phyloP scores from a whole-genome alignment of 2,113 vertebrate species.

The Nymphicus hollandicus region DNA sequence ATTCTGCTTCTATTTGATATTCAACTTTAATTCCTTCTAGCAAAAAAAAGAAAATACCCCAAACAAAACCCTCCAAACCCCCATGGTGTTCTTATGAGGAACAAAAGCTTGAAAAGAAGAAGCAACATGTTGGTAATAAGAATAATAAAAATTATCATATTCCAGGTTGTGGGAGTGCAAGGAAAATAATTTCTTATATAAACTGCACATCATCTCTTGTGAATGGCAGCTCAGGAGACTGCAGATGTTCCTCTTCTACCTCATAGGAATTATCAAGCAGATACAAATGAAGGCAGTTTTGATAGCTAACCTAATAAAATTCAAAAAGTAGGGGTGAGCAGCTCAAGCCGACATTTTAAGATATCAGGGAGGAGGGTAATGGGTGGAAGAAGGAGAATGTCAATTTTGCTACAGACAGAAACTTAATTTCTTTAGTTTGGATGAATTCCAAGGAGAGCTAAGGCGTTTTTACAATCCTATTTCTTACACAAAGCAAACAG shows the following conservation, averaged over 20 bases:
- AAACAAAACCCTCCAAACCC: background rate
- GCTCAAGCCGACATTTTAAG: background rate
- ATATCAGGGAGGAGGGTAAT: background rate
- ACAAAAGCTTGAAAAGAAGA: background rate
- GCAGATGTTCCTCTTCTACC: background rate
- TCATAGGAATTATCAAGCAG: background rate
- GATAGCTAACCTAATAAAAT: conserved; percentile 26
- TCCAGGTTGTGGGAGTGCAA: background rate
- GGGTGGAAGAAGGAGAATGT: background rate
- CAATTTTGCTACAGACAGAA: background rate
- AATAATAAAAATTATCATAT: background rate
- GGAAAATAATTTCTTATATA: background rate
- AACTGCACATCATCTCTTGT: background rate
- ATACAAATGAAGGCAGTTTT: conserved; percentile 21
- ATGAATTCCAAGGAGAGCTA: background rate
- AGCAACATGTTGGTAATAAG: background rate
- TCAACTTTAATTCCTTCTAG: background rate
- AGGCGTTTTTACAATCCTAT: background rate
- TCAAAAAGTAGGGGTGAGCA: background rate
- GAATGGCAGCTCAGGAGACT: background rate
- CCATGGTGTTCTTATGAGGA: background rate
- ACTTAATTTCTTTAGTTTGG: conserved; percentile 47
- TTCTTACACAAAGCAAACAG: conserved; percentile 15
- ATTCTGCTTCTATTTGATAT: background rate
- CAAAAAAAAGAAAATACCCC: background rate